Base-by-base conservation (phyloP, 2,888 invertebrate genomes). In the Ypsolopha scabrella region DNA sequence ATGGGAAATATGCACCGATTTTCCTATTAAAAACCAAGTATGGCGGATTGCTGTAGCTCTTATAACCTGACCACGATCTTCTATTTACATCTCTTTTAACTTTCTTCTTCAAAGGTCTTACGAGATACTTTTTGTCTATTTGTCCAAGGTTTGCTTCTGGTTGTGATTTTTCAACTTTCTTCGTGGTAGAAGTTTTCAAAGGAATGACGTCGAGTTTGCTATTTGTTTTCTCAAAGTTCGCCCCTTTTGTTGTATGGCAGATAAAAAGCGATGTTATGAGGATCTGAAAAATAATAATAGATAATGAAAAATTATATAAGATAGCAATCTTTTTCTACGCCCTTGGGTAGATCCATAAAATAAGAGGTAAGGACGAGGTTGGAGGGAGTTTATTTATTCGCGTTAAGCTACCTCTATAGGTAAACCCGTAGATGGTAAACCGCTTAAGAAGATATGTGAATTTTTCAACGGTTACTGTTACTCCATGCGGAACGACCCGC, bases 21-120 rank as follows among this genome's bases (percentile, higher is more conserved):
- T 81, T 80, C 53, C 66, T 71, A 51, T 81, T 83, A 45, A 70
- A 81, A 0, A 83, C 79, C 45, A 83, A 63, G 54, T 83, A 83
- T 6, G 81, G 79, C 14, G 80, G 60, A 14, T 65, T 38, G 10
- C 63, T 66, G 49, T 63, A 58, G 10, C 52, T 55, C 8, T 38
- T 52, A 11, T 52, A 51, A 24, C 51, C 52, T 0, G 51, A 24
- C 53, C 54, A 58, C 6, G 54, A 55, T n/a, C 54, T 55, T 35
- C 64, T 60, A 54, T 71, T 65, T 0, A 68, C 57, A 54, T 60
- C 70, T 44, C 70, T 59, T 55, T 72, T 72, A 0, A 57, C 52
- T 54, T 66, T 68, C 11, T 43, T 33, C 41, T 10, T 46, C 13
- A 45, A 33, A 47, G 7, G 34, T 51, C 52, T 37, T 46, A 24